These are phyloP conservation scores for Stictocephala bisonia DNA, from an alignment of 2,888 invertebrate genomes.

Conservation along the genomic window DNA sequence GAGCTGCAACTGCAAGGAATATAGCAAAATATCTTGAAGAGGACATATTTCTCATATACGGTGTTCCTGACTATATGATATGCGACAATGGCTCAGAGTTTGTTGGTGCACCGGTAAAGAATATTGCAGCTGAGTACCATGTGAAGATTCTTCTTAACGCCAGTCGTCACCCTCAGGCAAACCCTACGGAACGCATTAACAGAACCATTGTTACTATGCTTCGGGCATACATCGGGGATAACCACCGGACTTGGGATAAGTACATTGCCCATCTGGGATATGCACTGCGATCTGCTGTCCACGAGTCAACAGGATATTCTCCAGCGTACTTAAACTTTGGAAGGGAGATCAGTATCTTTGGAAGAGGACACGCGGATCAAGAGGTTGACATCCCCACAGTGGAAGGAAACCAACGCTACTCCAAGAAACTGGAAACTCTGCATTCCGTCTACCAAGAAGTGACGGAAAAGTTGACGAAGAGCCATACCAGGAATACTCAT, in stretches of 20 bases:
- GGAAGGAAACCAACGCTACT: background rate
- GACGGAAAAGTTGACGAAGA: no score
- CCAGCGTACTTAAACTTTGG: conserved; percentile 54
- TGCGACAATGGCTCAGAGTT: conserved; percentile 34
- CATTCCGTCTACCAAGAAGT: no score
- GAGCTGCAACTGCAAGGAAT: conserved; percentile 53
- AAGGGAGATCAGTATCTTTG: background rate
- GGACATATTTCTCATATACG: conserved; percentile 23
- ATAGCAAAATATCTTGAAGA: conserved; percentile 27
- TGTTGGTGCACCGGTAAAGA: background rate
- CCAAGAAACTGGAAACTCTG: no score
- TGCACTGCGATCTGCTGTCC: conserved; percentile 54
- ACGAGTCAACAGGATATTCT: conserved; percentile 54
- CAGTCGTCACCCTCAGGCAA: conserved; percentile 60
- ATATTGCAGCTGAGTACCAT: conserved; percentile 4
- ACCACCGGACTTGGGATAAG: conserved; percentile 59
- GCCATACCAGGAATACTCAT: no score
- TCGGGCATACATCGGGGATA: conserved; percentile 56
- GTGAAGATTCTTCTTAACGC: conserved; percentile 57
- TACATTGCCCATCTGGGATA: conserved; percentile 52
- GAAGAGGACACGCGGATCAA: background rate
- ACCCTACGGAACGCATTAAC: conserved; percentile 62
- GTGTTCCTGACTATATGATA: conserved; percentile 18
- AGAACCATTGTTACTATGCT: conserved; percentile 61
- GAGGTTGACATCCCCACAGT: no score